phyloP scores from a whole-genome alignment of 1,140 invertebrate genomes.

The Lutraria rhynchaena region DNA sequence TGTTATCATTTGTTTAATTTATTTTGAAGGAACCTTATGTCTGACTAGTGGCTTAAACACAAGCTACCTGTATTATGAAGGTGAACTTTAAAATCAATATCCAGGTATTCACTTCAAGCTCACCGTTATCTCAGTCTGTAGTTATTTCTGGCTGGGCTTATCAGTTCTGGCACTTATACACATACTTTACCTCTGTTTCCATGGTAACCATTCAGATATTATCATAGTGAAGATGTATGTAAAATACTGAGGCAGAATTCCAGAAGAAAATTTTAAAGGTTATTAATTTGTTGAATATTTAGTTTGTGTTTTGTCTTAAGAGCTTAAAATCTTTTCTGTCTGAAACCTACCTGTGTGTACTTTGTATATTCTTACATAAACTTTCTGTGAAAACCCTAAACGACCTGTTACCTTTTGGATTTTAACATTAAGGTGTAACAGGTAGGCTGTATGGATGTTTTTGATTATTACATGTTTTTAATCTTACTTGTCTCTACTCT shows the following conservation, averaged over 20 bases:
- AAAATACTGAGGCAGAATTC: slow-evolving; percentile 21
- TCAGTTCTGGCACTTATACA: slow-evolving; percentile 12
- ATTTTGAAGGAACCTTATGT: too few relatives aligned
- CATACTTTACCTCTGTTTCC: slow-evolving; percentile 32
- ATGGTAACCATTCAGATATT: slow-evolving; percentile 35
- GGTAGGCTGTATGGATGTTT: too few relatives aligned
- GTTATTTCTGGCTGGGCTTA: slow-evolving; percentile 35
- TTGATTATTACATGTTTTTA: too few relatives aligned
- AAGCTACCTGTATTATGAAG: too few relatives aligned
- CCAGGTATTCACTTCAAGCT: too few relatives aligned
- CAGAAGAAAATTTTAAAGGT: slow-evolving; percentile 30
- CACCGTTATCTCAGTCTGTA: background rate
- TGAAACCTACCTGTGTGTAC: background rate
- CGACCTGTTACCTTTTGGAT: too few relatives aligned
- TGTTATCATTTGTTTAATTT: too few relatives aligned
- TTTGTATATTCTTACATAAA: slow-evolving; percentile 11
- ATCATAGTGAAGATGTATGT: slow-evolving; percentile 20
- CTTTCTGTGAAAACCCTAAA: background rate
- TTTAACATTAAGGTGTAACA: too few relatives aligned
- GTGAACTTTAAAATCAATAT: too few relatives aligned
- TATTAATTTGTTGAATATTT: slow-evolving; percentile 27
- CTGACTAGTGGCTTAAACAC: too few relatives aligned
- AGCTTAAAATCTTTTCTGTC: background rate
- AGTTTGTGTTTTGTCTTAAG: slow-evolving; percentile 9
- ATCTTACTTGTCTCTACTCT: too few relatives aligned